Evolutionary conservation across 2,113 vertebrate genomes (phyloP).

Genomic region (Muntiacus muntjak): DNA sequence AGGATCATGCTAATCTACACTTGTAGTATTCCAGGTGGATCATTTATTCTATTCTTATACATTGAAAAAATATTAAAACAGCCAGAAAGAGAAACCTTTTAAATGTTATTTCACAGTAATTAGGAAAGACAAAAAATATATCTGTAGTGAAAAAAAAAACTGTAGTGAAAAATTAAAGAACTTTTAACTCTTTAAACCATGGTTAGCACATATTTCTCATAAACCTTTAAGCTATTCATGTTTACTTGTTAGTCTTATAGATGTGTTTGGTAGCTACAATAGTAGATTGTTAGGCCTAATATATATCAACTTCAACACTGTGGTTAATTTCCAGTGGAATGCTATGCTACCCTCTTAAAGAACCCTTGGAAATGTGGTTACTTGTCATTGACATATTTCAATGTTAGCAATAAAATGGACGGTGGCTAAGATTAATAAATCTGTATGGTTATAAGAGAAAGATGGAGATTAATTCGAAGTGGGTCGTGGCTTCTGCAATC

Average conservation of each 20-base stretch:
- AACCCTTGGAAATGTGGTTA: not conserved
- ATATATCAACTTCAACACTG: not conserved
- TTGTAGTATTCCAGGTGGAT: not conserved
- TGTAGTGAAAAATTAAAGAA: not conserved
- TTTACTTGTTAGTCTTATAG: not conserved
- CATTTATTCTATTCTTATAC: not conserved
- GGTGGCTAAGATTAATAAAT: not conserved
- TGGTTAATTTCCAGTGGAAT: not conserved
- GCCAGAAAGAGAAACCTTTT: not conserved
- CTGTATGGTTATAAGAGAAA: not conserved
- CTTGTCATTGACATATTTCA: not conserved
- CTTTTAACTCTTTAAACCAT: not conserved
- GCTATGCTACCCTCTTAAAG: not conserved
- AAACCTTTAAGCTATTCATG: not conserved
- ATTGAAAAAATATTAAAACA: not conserved
- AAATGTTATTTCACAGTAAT: not conserved
- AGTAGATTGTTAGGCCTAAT: not conserved
- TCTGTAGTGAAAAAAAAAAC: not conserved
- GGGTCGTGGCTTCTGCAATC: not conserved
- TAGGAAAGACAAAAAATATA: not conserved
- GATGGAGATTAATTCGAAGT: not conserved
- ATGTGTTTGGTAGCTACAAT: not conserved
- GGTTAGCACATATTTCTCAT: not conserved
- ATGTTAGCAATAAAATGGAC: not conserved
- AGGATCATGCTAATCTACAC: fast-evolving